Conservation (phyloP, 1,140 invertebrate species). For the Colletes latitarsis region DNA sequence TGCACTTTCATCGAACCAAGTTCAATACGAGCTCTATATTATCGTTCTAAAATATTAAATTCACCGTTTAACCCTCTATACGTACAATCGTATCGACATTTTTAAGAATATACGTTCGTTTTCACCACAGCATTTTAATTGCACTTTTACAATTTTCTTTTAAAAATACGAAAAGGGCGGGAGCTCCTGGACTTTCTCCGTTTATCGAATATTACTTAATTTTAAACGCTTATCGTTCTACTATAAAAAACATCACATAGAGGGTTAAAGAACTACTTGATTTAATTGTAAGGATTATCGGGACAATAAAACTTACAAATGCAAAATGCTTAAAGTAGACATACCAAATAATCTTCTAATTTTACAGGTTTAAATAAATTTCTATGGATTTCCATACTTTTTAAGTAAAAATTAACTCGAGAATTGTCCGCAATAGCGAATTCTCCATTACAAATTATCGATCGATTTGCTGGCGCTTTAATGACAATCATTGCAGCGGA, state of each 20-base stretch:
- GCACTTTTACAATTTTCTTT: constrained; percentile 41
- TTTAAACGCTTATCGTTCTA: constrained; percentile 14
- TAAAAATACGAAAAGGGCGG: neutral
- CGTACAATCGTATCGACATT: neutral
- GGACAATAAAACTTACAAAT: constrained; percentile 7
- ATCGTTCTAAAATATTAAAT: neutral
- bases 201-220: neutral
- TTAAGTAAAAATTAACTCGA: constrained; percentile 21
- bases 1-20: constrained; percentile 28
- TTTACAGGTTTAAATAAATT: neutral
- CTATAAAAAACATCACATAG: constrained; percentile 6
- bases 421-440: constrained; percentile 39
- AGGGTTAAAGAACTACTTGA: constrained; percentile 19
- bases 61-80: neutral
- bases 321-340: constrained; percentile 38
- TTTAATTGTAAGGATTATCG: neutral
- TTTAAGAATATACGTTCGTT: constrained; percentile 7
- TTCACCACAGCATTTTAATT: constrained; percentile 33
- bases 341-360: constrained; percentile 11
- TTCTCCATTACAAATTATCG: constrained; percentile 19
- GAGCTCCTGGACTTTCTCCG: neutral
- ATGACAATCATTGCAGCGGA: constrained; percentile 41
- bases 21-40: neutral
- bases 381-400: neutral
- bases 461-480: constrained; percentile 9